phyloP scores from a whole-genome alignment of 2,113 vertebrate genomes.

The Xenopus borealis region DNA sequence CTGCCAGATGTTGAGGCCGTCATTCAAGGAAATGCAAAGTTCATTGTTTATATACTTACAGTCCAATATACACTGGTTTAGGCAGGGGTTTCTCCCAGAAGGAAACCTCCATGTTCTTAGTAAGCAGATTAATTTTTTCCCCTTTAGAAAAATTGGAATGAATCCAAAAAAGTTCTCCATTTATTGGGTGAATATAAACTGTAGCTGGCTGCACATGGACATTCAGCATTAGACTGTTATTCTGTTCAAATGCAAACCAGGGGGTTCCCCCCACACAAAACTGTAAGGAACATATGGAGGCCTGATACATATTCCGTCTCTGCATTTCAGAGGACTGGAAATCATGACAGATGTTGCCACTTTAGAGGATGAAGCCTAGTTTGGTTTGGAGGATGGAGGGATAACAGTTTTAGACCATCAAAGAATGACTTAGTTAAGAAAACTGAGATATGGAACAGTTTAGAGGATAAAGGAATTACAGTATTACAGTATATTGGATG shows the following conservation, averaged over 20 bases:
- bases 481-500: too few species aligned
- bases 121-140: background rate
- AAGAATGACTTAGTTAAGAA: too few species aligned
- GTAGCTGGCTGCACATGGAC: background rate
- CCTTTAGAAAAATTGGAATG: background rate
- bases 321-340: too few species aligned
- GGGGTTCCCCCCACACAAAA: too few species aligned
- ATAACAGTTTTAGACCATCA: too few species aligned
- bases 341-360: too few species aligned
- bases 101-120: constrained; percentile 13
- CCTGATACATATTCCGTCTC: too few species aligned
- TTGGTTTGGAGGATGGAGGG: too few species aligned
- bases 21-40: constrained; percentile 26
- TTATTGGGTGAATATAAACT: constrained; percentile 14
- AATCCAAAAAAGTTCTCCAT: constrained; percentile 6
- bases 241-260: background rate
- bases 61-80: background rate
- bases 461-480: too few species aligned
- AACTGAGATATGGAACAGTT: too few species aligned
- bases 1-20: constrained; percentile 35
- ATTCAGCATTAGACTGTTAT: background rate
- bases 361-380: too few species aligned
- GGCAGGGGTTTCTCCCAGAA: constrained; percentile 13
- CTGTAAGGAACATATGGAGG: too few species aligned
- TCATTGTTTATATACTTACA: constrained; percentile 36